Percentiles rank a stretch among this genome's conserved stretches.
Conservation (phyloP, 2,888 invertebrate species). For the Ptilodon capucinus region DNA sequence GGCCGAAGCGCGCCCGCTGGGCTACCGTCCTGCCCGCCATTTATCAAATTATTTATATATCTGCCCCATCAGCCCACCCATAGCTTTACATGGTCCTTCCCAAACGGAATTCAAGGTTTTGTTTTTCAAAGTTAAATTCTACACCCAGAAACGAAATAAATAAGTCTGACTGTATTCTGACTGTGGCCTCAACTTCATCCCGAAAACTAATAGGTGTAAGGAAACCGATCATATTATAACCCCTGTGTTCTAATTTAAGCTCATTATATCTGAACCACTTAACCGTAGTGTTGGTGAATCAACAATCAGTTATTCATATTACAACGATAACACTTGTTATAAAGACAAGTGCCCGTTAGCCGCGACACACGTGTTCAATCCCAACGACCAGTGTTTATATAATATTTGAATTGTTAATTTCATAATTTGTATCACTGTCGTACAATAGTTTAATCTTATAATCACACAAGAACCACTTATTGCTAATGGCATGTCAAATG, state of each 20-base stretch:
- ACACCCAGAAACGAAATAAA: background rate
- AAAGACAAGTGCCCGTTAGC: constrained; percentile 43
- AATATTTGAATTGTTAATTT: constrained; percentile 51
- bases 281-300: constrained; percentile 36
- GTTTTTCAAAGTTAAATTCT: background rate
- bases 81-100: constrained; percentile 43
- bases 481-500: background rate
- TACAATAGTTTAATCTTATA: background rate
- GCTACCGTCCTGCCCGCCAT: constrained; percentile 59
- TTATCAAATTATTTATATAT: constrained; percentile 73
- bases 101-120: constrained; percentile 15
- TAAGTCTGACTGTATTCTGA: too few relatives aligned
- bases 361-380: constrained; percentile 34
- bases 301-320: constrained; percentile 41
- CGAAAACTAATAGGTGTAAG: too few relatives aligned
- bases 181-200: too few relatives aligned
- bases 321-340: constrained; percentile 31
- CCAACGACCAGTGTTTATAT: constrained; percentile 47
- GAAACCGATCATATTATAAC: too few relatives aligned
- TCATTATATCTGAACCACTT: constrained; percentile 18
- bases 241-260: too few relatives aligned
- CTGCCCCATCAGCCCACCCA: constrained; percentile 49
- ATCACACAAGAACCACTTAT: background rate
- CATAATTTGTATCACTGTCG: constrained; percentile 12
- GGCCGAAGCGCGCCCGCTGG: constrained; percentile 55